Conservation (phyloP, 2,113 vertebrate genomes). For the Balaeniceps rex region DNA sequence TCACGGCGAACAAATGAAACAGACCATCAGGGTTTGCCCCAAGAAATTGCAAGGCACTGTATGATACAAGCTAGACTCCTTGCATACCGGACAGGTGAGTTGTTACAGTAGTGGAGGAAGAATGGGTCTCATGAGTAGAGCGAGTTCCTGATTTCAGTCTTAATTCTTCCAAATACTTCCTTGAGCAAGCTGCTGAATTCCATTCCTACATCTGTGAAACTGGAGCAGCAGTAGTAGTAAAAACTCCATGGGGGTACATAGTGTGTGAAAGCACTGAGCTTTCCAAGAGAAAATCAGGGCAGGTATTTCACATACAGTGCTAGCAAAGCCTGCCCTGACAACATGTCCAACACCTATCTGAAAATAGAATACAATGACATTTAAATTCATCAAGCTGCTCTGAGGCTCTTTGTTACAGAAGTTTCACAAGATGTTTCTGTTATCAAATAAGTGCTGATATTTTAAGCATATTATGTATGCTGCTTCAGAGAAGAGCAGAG, state of each 20-base stretch:
- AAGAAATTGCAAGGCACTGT: constrained; percentile 87
- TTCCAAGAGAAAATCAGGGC: neutral
- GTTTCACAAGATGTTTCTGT: neutral
- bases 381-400: neutral
- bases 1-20: neutral
- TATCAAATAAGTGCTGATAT: neutral
- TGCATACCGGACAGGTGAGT: constrained; percentile 90
- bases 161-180: neutral
- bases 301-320: neutral
- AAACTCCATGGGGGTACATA: neutral
- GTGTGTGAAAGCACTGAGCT: neutral
- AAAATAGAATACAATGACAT: neutral
- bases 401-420: neutral
- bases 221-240: neutral
- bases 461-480: neutral
- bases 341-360: neutral
- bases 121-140: neutral
- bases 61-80: constrained; percentile 89
- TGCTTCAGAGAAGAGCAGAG: neutral
- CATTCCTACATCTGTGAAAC: neutral
- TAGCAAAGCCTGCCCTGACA: neutral
- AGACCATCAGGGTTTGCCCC: constrained; percentile 71
- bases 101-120: neutral
- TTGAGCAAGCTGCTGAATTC: neutral
- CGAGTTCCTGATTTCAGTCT: neutral